Percentiles rank a stretch among this genome's conserved stretches.
Evolutionary conservation across 2,113 vertebrate species (phyloP).

Genomic region (Thryonomys swinderianus): DNA sequence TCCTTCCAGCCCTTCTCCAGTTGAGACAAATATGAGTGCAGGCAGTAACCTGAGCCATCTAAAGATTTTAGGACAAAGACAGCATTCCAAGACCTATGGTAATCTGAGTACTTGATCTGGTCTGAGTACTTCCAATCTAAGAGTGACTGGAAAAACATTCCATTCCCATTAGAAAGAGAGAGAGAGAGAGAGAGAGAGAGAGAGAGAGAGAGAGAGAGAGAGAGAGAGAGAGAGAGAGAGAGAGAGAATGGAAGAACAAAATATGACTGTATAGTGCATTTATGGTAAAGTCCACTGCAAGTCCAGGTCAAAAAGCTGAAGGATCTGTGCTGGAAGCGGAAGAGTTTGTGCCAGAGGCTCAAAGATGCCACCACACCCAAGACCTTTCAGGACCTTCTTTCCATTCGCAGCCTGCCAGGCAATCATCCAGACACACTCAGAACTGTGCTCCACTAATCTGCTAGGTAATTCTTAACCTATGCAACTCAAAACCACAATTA

Average conservation of each 20-base stretch:
- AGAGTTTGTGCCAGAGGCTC: neutral
- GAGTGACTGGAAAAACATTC: neutral
- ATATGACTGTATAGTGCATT: neutral
- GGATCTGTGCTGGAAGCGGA: neutral
- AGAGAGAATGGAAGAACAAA: neutral
- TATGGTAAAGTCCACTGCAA: neutral
- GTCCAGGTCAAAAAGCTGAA: neutral
- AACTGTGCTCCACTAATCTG: neutral
- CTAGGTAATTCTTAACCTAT: neutral
- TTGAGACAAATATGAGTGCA: neutral
- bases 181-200: too few species aligned
- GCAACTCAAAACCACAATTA: neutral
- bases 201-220: too few species aligned
- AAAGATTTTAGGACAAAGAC: neutral
- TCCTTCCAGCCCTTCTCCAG: too few species aligned
- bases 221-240: too few species aligned
- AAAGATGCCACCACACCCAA: neutral
- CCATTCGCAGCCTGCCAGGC: neutral
- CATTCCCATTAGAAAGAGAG: neutral
- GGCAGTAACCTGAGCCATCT: neutral
- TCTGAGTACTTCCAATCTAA: too few species aligned
- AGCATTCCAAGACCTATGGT: neutral
- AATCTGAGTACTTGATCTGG: neutral
- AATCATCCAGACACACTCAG: neutral
- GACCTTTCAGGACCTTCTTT: neutral